Percentiles rank a stretch among this genome's conserved stretches.
Evolutionary conservation across 2,888 invertebrate genomes (phyloP).

Genomic region (Protophormia terraenovae): DNA sequence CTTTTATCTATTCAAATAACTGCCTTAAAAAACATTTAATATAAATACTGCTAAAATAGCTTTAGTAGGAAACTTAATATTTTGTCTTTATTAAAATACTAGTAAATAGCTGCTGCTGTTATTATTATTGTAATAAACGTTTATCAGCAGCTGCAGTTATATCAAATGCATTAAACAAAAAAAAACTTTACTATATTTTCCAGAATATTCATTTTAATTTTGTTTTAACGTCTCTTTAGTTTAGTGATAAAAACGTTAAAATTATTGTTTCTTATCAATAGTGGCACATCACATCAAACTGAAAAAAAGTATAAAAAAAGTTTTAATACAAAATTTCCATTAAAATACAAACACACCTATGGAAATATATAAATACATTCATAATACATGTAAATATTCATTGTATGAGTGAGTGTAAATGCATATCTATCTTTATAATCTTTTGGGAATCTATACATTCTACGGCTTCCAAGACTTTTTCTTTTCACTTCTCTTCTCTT

Average conservation of each 20-base stretch:
- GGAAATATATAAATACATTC: not conserved
- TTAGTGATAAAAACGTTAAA: slow-evolving; percentile 53
- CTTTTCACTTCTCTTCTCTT: not conserved
- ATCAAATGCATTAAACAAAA: slow-evolving; percentile 14
- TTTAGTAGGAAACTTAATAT: too few relatives aligned
- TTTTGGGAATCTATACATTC: slow-evolving; percentile 33
- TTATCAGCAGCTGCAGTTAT: slow-evolving; percentile 47
- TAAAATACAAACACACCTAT: not conserved
- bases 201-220: not conserved
- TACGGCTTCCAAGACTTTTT: not conserved
- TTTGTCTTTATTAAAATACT: too few relatives aligned
- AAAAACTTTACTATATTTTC: slow-evolving; percentile 12
- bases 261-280: slow-evolving; percentile 55
- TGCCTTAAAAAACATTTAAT: not conserved
- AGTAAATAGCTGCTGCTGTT: not conserved
- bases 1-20: not conserved
- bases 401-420: not conserved
- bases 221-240: slow-evolving; percentile 3
- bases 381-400: not conserved
- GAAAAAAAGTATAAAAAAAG: slow-evolving; percentile 18
- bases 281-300: slow-evolving; percentile 41
- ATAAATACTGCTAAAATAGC: not conserved
- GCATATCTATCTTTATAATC: slow-evolving; percentile 39
- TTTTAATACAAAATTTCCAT: slow-evolving; percentile 46
- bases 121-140: not conserved